Evolutionary conservation across 2,797 vertebrate genomes (phyloP), one percentile per base, ranked within the genome.

Genomic region (Parauchenoglanis ngamensis): DNA sequence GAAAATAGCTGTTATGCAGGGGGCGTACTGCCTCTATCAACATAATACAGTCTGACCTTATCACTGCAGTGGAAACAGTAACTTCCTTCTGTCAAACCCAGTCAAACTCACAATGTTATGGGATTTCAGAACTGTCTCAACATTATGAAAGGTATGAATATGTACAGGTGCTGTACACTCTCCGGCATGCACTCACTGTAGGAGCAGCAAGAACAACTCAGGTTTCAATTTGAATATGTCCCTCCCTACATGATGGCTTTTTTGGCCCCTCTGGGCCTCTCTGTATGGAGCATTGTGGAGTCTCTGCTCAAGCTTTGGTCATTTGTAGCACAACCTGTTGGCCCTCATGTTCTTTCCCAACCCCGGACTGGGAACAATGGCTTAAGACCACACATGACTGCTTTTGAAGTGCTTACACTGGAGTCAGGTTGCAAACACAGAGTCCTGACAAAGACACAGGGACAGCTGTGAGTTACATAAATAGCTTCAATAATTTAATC

Each of bases 401-500:
- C 13, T 4, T 81, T 89, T 85, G 85, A 89, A 89, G 85, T 85
- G 84, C 81, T 57, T 89, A 54, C 78, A 85, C 82, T 78, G 83
- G 86, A 89, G 83, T 93, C 81, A 84, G 76, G 78, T 93, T 93
- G 85, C 90, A 90, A 67, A 79, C 82, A 80, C 56, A 67, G 67
- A 67, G 85, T 78, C 75, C 15, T 23, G 77, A 91, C 89, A 91
- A 90, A 92, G 91, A 84, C 63, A 19, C 49, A 89, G 86, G 85
- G 83, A 81, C 8, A 70, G 84, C 72, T 3, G 89, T 35, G 87
- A 89, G 87, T 93, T 92, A 93, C 90, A 92, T 92, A 94, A 95
- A 94, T 91, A 94, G 89, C 79, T 91, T 92, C 40, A 92, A 95
- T 94, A 94, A 95, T 95, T 52, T 23, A 68, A 83, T 31, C 46